A percentile compares a stretch with the other conserved stretches of the same genome.
Evolutionary conservation across 1,140 invertebrate species (phyloP).

Genomic region (Hycleus phaleratus): DNA sequence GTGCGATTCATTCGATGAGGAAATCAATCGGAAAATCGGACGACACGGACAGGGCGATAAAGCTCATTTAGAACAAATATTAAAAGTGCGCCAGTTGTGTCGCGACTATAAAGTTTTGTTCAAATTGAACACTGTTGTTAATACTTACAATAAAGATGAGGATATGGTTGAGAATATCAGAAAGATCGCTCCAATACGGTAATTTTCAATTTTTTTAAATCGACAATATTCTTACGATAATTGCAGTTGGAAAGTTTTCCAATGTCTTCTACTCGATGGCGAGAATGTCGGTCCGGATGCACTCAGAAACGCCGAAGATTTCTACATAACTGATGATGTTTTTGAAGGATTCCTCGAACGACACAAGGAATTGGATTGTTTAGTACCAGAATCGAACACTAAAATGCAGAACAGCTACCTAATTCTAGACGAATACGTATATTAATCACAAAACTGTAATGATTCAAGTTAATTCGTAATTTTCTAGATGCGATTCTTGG

Average conservation of each 20-base stretch:
- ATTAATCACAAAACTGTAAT: constrained; percentile 9
- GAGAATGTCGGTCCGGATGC: constrained; percentile 44
- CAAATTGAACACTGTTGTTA: constrained; percentile 48
- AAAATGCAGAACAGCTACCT: constrained; percentile 48
- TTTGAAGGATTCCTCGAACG: constrained; percentile 42
- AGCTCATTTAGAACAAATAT: constrained; percentile 41
- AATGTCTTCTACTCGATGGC: constrained; percentile 44
- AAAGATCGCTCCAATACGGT: constrained; percentile 40
- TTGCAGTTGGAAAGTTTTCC: constrained; percentile 41
- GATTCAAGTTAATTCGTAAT: constrained; percentile 1
- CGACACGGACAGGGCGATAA: constrained; percentile 35
- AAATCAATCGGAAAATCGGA: constrained; percentile 40
- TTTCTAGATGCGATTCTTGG: constrained; percentile 46
- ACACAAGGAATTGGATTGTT: constrained; percentile 38
- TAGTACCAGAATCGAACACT: constrained; percentile 46
- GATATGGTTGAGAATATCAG: constrained; percentile 41
- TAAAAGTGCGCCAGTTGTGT: constrained; percentile 41
- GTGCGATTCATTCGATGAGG: constrained; percentile 42
- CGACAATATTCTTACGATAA: too few relatives aligned
- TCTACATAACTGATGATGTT: constrained; percentile 42
- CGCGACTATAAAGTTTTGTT: constrained; percentile 42
- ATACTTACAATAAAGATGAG: constrained; percentile 44
- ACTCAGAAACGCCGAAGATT: constrained; percentile 40
- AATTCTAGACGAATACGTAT: constrained; percentile 46
- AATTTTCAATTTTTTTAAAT: constrained; percentile 6